Evolutionary conservation across 2,888 invertebrate species (phyloP).

Genomic region (Rosalia funebris): DNA sequence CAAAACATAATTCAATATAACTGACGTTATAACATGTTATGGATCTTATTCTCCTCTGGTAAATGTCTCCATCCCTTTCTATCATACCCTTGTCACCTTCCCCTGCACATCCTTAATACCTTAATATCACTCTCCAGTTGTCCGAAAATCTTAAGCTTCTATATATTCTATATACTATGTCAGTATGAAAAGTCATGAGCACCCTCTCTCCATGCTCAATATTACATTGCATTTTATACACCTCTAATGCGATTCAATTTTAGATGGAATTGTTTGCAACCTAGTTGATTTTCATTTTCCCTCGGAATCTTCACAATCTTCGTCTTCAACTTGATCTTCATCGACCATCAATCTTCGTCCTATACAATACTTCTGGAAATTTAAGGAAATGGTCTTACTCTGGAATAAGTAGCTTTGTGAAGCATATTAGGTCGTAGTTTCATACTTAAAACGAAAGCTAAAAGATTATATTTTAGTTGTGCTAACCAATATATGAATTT

Average conservation of each 20-base stretch:
- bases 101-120: too few species aligned
- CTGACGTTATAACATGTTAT: too few species aligned
- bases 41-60: too few species aligned
- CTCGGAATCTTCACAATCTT: too few species aligned
- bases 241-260: slow-evolving; percentile 5
- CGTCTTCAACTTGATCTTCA: too few species aligned
- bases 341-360: background rate
- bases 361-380: slow-evolving; percentile 1
- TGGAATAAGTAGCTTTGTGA: slow-evolving; percentile 9
- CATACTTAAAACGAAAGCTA: slow-evolving; percentile 1
- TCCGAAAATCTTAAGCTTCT: background rate
- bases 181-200: slow-evolving; percentile 6
- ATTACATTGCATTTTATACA: slow-evolving; percentile 13
- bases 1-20: too few species aligned
- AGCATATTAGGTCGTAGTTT: slow-evolving; percentile 8
- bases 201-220: slow-evolving; percentile 8
- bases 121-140: too few species aligned
- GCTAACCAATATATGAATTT: background rate
- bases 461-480: slow-evolving; percentile 6
- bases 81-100: too few species aligned
- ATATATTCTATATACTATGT: background rate
- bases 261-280: slow-evolving; percentile 6
- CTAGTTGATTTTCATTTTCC: slow-evolving; percentile 4
- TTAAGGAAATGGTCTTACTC: background rate
- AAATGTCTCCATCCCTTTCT: too few species aligned